These are phyloP conservation scores for Drusus annulatus DNA, from an alignment of 1,140 invertebrate species.

Conservation along the genomic window DNA sequence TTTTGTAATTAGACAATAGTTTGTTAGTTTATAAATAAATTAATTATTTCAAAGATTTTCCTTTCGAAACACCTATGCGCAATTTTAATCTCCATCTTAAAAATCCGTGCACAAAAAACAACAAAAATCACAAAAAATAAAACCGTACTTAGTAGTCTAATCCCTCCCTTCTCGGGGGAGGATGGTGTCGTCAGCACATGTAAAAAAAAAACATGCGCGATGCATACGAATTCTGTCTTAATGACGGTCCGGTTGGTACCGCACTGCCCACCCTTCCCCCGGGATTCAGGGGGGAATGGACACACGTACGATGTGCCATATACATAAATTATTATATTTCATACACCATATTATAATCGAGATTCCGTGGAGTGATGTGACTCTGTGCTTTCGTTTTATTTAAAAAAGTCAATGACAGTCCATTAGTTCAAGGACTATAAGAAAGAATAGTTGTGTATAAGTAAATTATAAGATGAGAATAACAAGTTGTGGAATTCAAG, in stretches of 20 bases:
- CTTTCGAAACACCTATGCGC: not conserved
- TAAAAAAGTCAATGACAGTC: no score
- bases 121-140: not conserved
- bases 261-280: not conserved
- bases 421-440: no score
- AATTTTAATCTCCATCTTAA: slow-evolving; percentile 20
- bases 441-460: no score
- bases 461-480: no score
- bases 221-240: slow-evolving; percentile 45
- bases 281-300: not conserved
- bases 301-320: slow-evolving; percentile 24
- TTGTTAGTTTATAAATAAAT: no score
- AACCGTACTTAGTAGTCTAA: not conserved
- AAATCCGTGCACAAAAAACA: slow-evolving; percentile 8
- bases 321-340: not conserved
- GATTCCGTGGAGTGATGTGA: no score
- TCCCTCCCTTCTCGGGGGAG: not conserved
- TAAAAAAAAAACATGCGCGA: slow-evolving; percentile 45
- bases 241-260: slow-evolving; percentile 13
- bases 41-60: no score
- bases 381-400: no score
- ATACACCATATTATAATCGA: no score
- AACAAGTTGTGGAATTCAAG: no score
- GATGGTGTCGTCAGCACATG: slow-evolving; percentile 28
- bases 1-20: no score